Percentiles rank a stretch among this genome's conserved stretches.
Evolutionary conservation across 2,888 invertebrate genomes (phyloP).

Genomic region (Ectemnius cavifrons): DNA sequence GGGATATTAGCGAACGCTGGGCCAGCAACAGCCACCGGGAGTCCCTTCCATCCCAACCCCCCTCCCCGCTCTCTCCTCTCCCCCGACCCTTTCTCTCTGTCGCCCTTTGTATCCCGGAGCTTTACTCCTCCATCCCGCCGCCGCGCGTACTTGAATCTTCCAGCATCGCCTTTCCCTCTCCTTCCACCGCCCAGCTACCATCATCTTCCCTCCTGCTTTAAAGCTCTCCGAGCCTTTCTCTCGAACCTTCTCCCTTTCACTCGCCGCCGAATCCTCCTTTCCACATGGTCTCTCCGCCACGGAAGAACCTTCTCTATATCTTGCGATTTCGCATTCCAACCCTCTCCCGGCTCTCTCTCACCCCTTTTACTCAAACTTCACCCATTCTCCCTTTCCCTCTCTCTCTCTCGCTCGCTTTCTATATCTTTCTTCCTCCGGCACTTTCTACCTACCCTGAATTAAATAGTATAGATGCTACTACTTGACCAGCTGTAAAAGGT

Average conservation of each 20-base stretch:
- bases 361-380: not conserved
- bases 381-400: not conserved
- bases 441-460: slow-evolving; percentile 28
- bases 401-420: slow-evolving; percentile 4
- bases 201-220: slow-evolving; percentile 18
- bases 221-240: not conserved
- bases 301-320: slow-evolving; percentile 10
- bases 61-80: slow-evolving; percentile 19
- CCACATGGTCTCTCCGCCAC: not conserved
- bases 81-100: slow-evolving; percentile 8
- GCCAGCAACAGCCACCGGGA: slow-evolving; percentile 39
- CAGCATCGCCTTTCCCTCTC: not conserved
- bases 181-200: slow-evolving; percentile 2
- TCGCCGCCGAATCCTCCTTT: slow-evolving; percentile 1
- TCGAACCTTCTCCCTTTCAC: not conserved
- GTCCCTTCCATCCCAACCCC: not conserved
- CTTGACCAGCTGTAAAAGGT: slow-evolving; percentile 49
- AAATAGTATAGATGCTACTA: slow-evolving; percentile 39
- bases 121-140: too few relatives aligned
- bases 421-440: not conserved
- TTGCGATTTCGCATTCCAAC: not conserved
- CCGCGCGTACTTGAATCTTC: too few relatives aligned
- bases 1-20: slow-evolving; percentile 51
- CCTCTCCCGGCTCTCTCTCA: not conserved
- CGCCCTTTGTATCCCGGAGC: not conserved